Base-by-base conservation (phyloP, 2,888 invertebrate species). In the Eupithecia centaureata region DNA sequence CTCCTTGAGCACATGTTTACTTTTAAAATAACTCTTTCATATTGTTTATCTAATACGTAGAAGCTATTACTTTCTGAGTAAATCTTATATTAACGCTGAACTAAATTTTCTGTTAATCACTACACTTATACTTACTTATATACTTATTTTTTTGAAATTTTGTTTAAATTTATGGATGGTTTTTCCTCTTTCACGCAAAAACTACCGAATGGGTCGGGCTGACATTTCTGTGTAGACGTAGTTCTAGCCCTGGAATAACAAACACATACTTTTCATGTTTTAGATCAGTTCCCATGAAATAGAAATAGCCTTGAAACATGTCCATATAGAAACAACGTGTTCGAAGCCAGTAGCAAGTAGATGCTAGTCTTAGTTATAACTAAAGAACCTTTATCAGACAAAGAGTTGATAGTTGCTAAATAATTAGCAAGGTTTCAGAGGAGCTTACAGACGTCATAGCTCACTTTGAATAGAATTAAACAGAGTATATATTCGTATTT, bases 1-100 rank as follows among this genome's bases (percentile, higher is more conserved):
- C 18, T 42, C 35, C 51, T 30, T 27, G 57, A 32, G n/a, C 18
- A 18, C 8, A 30, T 58, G 42, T 63, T 42, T 57, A 62, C 35
- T 42, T 60, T 63, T 65, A 32, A 63, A 68, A 65, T 66, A 63
- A 62, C 66, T 65, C 61, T 68, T 57, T 63, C 15, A 57, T 66
- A 63, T 71, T 77, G 72, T 74, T 77, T 75, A 70, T 75, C 30
- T 74, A 73, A 73, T 67, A 47, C 67, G 57, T 59, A 64, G 32
- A 68, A 75, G 61, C 69, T 70, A 73, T 78, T 73, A 74, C 60
- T 61, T 33, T 73, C 68, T 62, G 51, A 74, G 75, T 79, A 76
- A 75, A 78, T 73, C 67, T 63, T 72, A 5, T 52, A 27, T 15
- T 27, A 52, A 25, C 3, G 22, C 18, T 47, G 47, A 47, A 25